Percentiles rank a stretch among this genome's conserved stretches.
phyloP scores from a whole-genome alignment of 2,797 vertebrate species.

The Poliocrania exsul region DNA sequence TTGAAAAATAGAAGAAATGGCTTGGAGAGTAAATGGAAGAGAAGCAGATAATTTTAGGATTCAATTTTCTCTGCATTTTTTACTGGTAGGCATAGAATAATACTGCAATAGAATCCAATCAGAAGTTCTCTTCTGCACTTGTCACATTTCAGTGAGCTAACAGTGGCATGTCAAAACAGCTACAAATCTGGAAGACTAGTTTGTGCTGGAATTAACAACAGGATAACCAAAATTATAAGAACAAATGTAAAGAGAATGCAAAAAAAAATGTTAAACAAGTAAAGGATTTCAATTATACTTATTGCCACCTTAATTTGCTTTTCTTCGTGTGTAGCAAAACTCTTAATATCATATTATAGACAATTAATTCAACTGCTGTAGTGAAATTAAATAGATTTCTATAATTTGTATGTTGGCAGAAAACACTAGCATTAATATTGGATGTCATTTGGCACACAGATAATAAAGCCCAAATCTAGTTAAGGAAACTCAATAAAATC shows the following conservation, averaged over 20 bases:
- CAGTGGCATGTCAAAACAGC: slow-evolving; percentile 57
- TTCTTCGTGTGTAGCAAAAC: background rate
- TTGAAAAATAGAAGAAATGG: slow-evolving; percentile 71
- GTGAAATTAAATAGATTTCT: slow-evolving; percentile 57
- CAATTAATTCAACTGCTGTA: slow-evolving; percentile 51
- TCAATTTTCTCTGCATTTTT: slow-evolving; percentile 71
- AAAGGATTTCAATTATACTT: slow-evolving; percentile 43
- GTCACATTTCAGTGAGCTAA: slow-evolving; percentile 55
- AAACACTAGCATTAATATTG: background rate
- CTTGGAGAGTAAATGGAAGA: slow-evolving; percentile 62
- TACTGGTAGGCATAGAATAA: slow-evolving; percentile 55
- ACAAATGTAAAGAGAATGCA: background rate
- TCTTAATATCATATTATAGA: background rate
- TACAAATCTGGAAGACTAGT: slow-evolving; percentile 20
- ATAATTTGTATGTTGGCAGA: slow-evolving; percentile 11
- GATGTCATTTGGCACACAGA: background rate
- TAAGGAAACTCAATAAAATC: slow-evolving; percentile 29
- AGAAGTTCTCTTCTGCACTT: slow-evolving; percentile 45
- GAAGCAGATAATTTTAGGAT: slow-evolving; percentile 66
- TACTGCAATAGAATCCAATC: slow-evolving; percentile 47
- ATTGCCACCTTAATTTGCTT: slow-evolving; percentile 46
- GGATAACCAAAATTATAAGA: slow-evolving; percentile 25
- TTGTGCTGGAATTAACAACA: slow-evolving; percentile 37
- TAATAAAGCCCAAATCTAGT: slow-evolving; percentile 34
- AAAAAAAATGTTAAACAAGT: slow-evolving; percentile 6